phyloP scores from a whole-genome alignment of 2,797 vertebrate species.

The Sebastes alutus region DNA sequence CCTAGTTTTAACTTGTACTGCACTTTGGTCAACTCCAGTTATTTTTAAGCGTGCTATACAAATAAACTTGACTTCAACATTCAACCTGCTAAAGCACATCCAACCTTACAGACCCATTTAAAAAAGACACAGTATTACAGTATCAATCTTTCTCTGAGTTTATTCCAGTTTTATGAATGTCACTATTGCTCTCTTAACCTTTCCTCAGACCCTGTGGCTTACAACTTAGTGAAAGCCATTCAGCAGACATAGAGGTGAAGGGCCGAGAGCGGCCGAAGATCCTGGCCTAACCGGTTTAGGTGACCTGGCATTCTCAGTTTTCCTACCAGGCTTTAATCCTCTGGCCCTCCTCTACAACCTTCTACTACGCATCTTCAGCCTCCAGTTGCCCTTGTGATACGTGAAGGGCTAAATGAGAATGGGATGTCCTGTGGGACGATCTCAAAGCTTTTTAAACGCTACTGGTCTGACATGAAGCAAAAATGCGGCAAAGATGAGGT shows the following conservation, averaged over 20 bases:
- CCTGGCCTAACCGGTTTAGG: neutral
- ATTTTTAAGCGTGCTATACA: neutral
- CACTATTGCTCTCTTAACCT: neutral
- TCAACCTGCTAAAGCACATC: neutral
- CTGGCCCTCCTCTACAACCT: neutral
- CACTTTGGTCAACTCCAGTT: neutral
- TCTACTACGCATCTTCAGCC: neutral
- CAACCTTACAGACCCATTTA: neutral
- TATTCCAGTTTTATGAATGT: neutral
- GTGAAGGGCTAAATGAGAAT: slow-evolving; percentile 30
- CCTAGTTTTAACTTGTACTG: too few relatives aligned
- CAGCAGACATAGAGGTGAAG: neutral
- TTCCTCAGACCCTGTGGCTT: neutral
- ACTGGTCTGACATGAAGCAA: neutral
- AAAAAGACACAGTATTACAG: neutral
- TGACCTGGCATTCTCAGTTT: slow-evolving; percentile 12
- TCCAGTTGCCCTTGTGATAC: slow-evolving; percentile 17
- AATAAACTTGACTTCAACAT: neutral
- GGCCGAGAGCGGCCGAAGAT: neutral
- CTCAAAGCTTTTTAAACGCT: slow-evolving; percentile 18
- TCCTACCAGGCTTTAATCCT: slow-evolving; percentile 1
- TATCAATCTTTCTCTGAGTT: neutral
- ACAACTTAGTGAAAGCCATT: neutral
- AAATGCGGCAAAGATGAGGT: slow-evolving; percentile 14
- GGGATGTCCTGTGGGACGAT: slow-evolving; percentile 33